Conservation (phyloP, 2,888 invertebrate genomes). For the Laspeyria flexula region DNA sequence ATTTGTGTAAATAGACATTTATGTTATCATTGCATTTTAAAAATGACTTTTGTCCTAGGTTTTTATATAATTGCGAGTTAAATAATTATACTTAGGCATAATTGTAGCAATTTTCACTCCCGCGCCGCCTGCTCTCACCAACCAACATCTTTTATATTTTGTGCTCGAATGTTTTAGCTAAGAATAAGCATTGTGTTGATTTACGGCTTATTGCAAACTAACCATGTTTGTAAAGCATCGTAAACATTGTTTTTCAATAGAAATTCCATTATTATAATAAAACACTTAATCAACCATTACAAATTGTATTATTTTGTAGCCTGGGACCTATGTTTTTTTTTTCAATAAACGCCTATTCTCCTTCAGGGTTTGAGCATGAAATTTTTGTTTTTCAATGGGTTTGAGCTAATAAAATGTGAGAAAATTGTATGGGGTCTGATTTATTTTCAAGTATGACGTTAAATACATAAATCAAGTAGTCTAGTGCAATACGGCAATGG, state of each 20-base stretch:
- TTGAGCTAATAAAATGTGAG: too few species aligned
- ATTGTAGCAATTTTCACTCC: slow-evolving; percentile 19
- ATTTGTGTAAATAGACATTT: slow-evolving; percentile 51
- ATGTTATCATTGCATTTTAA: slow-evolving; percentile 43
- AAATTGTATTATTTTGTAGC: slow-evolving; percentile 2
- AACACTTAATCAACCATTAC: slow-evolving; percentile 21
- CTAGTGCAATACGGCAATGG: too few species aligned
- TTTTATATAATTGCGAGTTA: slow-evolving; percentile 35
- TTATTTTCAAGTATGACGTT: too few species aligned
- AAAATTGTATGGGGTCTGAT: too few species aligned
- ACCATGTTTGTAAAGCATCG: slow-evolving; percentile 12
- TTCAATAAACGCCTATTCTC: too few species aligned
- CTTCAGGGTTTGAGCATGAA: too few species aligned
- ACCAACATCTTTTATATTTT: slow-evolving; percentile 8
- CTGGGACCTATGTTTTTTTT: too few species aligned
- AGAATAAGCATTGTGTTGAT: slow-evolving; percentile 1
- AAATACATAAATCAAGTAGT: too few species aligned
- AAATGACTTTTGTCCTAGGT: slow-evolving; percentile 25
- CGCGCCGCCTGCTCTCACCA: slow-evolving; percentile 29
- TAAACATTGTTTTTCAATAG: slow-evolving; percentile 14
- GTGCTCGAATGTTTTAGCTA: not conserved
- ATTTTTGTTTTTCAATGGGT: too few species aligned
- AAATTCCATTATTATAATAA: slow-evolving; percentile 18
- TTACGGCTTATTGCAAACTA: slow-evolving; percentile 3
- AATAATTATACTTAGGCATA: slow-evolving; percentile 30